Evolutionary conservation across 2,888 invertebrate genomes (phyloP), one percentile per base, ranked within the genome.

Genomic region (Bembecia ichneumoniformis): DNA sequence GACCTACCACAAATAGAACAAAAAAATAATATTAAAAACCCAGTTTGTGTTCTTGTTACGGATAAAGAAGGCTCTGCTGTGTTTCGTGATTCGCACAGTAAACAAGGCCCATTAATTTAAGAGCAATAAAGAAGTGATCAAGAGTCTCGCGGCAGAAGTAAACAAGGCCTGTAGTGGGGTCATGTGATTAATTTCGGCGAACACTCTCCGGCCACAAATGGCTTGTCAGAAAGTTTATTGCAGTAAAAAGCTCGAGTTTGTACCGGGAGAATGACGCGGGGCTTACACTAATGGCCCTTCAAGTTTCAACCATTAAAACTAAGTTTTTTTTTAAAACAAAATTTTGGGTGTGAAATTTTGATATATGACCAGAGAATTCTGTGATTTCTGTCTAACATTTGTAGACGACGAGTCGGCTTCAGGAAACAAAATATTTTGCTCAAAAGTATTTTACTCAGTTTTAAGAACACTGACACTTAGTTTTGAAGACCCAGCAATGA

Each of bases 161-260:
- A 74, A 70, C 71, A 72, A 67, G 69, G 66, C 65, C 65, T 71
- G 68, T 71, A 71, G 66, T 66, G 28, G 71, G 74, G 69, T 70
- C 71, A 74, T 71, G 72, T 79, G 77, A 82, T 82, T 82, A 79
- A 81, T 82, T 77, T 73, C 61, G 71, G 68, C 68, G 74, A 76
- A 80, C 77, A 79, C 77, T 81, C 74, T 70, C 70, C 71, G 71
- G 67, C 71, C 78, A 76, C 77, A 82, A 82, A 82, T 77, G 77
- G 79, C 73, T 75, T 78, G 78, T 80, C 82, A 82, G 73, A 77
- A 81, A 82, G 75, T 82, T 83, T 81, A 81, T 80, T 78, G 80
- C 82, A 75, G 78, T 79, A 82, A 83, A 82, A 82, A 80, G 73
- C 73, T 66, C 62, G 71, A 74, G 71, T 77, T 74, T 71, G 73